These are phyloP conservation scores for Ictalurus furcatus DNA, from an alignment of 2,113 vertebrate genomes.

Conservation along the genomic window DNA sequence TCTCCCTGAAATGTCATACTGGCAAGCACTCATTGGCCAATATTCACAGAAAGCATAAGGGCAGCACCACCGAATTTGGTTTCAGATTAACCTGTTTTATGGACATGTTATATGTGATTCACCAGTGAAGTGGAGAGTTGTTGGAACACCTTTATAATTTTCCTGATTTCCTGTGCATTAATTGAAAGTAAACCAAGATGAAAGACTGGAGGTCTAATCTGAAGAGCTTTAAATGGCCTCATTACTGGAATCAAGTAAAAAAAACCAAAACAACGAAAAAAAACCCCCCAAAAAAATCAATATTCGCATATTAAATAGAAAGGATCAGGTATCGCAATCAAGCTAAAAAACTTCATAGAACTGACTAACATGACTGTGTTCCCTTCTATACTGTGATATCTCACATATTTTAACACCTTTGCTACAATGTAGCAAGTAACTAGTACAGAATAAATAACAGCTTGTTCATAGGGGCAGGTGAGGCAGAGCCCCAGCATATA, in stretches of 20 bases:
- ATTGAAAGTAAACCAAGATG: neutral
- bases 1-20: conserved; percentile 6
- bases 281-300: neutral
- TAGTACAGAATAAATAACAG: too few species aligned
- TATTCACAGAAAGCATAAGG: neutral
- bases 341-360: too few species aligned
- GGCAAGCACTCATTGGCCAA: neutral
- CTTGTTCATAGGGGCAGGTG: too few species aligned
- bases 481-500: too few species aligned
- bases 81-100: neutral
- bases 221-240: neutral
- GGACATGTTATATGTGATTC: conserved; percentile 14
- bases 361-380: neutral
- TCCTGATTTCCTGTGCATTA: conserved; percentile 12
- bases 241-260: neutral
- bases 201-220: neutral
- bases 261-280: too few species aligned
- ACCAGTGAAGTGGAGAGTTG: neutral
- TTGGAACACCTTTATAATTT: neutral
- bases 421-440: neutral
- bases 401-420: neutral
- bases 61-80: neutral
- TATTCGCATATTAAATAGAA: neutral
- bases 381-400: neutral
- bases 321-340: neutral